A percentile compares a stretch with the other conserved stretches of the same genome.
These are phyloP conservation scores for Anseranas semipalmata DNA, from an alignment of 2,113 vertebrate genomes.

Conservation along the genomic window DNA sequence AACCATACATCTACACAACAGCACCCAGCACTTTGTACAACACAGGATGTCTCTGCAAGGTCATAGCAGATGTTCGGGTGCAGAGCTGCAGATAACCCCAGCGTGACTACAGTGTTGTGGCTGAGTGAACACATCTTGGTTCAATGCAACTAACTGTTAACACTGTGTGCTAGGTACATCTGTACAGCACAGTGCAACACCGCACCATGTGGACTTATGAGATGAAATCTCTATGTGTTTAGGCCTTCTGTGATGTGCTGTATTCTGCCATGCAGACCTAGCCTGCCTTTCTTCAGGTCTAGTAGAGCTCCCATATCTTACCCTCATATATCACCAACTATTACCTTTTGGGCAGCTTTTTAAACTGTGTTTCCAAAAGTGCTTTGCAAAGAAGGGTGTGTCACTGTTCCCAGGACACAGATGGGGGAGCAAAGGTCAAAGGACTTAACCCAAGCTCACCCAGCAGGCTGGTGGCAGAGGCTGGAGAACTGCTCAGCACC, in stretches of 20 bases:
- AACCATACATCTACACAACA: neutral
- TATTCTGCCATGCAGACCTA: neutral
- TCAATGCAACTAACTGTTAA: neutral
- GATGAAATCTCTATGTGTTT: neutral
- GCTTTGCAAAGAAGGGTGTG: neutral
- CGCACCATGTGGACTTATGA: neutral
- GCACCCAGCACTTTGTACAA: neutral
- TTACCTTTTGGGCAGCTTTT: neutral
- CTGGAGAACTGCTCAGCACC: neutral
- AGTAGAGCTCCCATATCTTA: neutral
- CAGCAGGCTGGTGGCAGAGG: neutral
- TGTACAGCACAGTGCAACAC: neutral
- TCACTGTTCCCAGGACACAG: neutral
- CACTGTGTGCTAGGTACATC: accelerated
- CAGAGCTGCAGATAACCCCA: neutral
- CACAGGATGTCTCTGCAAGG: neutral
- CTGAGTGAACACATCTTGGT: neutral
- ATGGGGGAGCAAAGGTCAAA: neutral
- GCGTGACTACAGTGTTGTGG: accelerated
- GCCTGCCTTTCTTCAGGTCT: neutral
- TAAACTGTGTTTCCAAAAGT: neutral
- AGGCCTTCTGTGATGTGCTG: neutral
- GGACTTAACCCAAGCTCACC: neutral
- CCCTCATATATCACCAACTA: neutral
- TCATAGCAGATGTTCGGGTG: neutral